Conservation (phyloP, 2,797 vertebrate species). For the Lepidocolaptes lacrymiger region DNA sequence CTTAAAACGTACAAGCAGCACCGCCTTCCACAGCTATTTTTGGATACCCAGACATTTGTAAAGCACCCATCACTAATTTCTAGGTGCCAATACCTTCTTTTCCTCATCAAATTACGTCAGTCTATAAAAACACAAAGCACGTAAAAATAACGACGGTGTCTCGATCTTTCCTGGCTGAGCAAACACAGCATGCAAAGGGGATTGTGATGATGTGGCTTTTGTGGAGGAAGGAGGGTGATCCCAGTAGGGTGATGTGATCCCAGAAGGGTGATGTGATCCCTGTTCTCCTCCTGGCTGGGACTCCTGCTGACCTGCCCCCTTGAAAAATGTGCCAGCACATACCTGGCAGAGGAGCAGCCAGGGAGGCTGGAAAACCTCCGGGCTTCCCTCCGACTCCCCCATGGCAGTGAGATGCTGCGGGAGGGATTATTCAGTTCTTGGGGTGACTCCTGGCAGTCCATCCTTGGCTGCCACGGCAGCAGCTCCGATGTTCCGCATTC, state of each 20-base stretch:
- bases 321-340: not conserved
- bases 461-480: not conserved
- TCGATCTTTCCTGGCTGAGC: not conserved
- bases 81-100: not conserved
- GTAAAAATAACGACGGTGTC: accelerated
- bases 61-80: not conserved
- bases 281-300: accelerated
- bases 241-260: not conserved
- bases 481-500: not conserved
- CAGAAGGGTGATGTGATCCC: not conserved
- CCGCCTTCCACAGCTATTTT: not conserved
- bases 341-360: not conserved
- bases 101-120: not conserved
- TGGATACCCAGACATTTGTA: not conserved
- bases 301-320: not conserved
- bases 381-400: not conserved
- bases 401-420: not conserved
- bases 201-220: accelerated
- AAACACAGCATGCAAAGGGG: not conserved
- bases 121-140: not conserved
- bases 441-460: accelerated
- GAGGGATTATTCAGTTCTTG: not conserved
- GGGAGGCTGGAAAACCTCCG: not conserved
- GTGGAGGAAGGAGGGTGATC: not conserved
- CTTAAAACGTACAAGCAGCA: not conserved